These are phyloP conservation scores for Tethya wilhelma DNA, from an alignment of 37 sponge, comb jelly and placozoan species.

Conservation along the genomic window DNA sequence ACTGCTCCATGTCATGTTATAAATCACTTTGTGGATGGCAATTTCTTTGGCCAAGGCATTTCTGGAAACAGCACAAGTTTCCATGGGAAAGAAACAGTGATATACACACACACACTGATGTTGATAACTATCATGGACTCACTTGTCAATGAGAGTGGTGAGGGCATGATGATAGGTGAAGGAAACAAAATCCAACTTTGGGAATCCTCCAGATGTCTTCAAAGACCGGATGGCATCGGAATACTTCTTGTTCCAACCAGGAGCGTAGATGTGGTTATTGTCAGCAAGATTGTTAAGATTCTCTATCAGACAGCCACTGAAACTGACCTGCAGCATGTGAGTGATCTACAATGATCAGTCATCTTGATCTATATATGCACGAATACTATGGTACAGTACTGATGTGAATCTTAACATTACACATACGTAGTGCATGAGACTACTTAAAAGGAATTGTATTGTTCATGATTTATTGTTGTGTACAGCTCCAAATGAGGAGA, in stretches of 20 bases:
- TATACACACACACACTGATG: neutral
- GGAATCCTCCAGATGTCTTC: slow-evolving; percentile 56
- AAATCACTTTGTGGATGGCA: slow-evolving; percentile 63
- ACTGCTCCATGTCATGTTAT: slow-evolving; percentile 54
- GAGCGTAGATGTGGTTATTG: slow-evolving; percentile 62
- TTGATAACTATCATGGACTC: neutral
- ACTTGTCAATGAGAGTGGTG: slow-evolving; percentile 62
- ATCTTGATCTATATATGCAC: neutral
- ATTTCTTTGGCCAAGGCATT: slow-evolving; percentile 69
- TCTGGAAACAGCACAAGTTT: slow-evolving; percentile 13
- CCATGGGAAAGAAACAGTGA: too few species aligned
- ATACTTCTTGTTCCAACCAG: slow-evolving; percentile 59
- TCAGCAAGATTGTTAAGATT: slow-evolving; percentile 61
- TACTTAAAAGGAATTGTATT: too few species aligned
- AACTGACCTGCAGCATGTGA: slow-evolving; percentile 47
- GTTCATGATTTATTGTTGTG: too few species aligned
- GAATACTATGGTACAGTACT: neutral
- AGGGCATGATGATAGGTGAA: slow-evolving; percentile 69
- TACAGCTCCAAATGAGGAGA: too few species aligned
- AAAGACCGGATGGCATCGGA: slow-evolving; percentile 38
- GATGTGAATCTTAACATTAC: neutral
- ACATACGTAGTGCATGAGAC: neutral
- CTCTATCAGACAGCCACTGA: slow-evolving; percentile 75
- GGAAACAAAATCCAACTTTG: slow-evolving; percentile 69
- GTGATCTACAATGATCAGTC: neutral